Base-by-base conservation (phyloP, 2,113 vertebrate genomes). In the Odobenus rosmarus region DNA sequence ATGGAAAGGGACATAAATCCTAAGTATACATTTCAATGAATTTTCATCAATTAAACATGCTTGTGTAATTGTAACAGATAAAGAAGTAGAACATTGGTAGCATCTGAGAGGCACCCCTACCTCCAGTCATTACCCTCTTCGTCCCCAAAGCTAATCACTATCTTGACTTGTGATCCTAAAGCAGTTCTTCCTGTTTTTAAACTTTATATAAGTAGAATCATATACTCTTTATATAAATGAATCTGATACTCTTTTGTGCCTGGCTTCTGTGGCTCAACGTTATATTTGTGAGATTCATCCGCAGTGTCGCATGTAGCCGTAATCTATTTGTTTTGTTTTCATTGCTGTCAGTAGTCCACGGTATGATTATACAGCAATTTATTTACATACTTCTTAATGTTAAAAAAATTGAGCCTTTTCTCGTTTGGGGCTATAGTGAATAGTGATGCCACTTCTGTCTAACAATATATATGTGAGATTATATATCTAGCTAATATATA, bases 361-460 rank as follows among this genome's bases (percentile, higher is more conserved):
- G 2, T 39, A 21, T 15, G 36, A 55, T 18, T 90, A 36, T 28
- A 36, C n/a, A 82, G 19, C 1, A 49, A 28, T 83, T 62, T 83
- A 42, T 61, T 90, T 83, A 18, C 14, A 82, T 2, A 71, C 8
- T 71, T 46, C 13, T 71, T 24, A 71, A 61, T 1, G 3, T 49
- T 31, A 33, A 96, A 83, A 57, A 71, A 82, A 95, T 21, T 6
- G 23, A 6, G 13, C 59, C 61, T 23, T 77, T 96, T 93, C 11
- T 85, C 49, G 4, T 42, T 57, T n/a, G 11, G 7, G 13, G 21
- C 14, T 33, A 36, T 26, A 87, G 81, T 31, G 21, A 91, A 39
- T 55, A 57, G 51, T 69, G 12, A 15, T 57, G 6, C 14, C 61
- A 71, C 10, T 72, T 74, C 11, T 88, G 53, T 77, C 77, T 69